These are phyloP conservation scores for Pararge aegeria DNA, from an alignment of 1,140 invertebrate genomes.

Conservation along the genomic window DNA sequence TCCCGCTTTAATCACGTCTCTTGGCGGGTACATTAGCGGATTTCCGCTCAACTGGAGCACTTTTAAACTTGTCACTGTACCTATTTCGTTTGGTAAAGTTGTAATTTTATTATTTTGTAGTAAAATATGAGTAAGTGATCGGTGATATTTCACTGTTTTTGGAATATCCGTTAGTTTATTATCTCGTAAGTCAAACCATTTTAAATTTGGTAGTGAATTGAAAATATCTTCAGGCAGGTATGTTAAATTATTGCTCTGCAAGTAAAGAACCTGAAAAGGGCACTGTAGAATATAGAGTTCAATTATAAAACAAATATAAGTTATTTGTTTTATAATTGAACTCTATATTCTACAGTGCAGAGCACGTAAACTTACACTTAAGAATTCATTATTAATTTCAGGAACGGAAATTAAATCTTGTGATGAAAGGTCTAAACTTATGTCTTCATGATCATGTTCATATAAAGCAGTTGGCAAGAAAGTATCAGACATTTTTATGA, in stretches of 20 bases:
- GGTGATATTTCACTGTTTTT: slow-evolving; percentile 75
- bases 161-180: slow-evolving; percentile 79
- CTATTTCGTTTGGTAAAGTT: slow-evolving; percentile 79
- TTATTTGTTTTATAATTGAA: neutral
- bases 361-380: slow-evolving; percentile 42
- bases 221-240: slow-evolving; percentile 79
- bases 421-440: slow-evolving; percentile 41
- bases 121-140: slow-evolving; percentile 78
- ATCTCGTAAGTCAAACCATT: slow-evolving; percentile 81
- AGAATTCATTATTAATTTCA: slow-evolving; percentile 34
- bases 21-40: slow-evolving; percentile 76
- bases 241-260: slow-evolving; percentile 78
- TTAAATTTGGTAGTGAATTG: slow-evolving; percentile 64
- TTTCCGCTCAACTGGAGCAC: slow-evolving; percentile 78
- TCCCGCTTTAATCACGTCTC: slow-evolving; percentile 71
- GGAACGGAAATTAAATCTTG: slow-evolving; percentile 38
- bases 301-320: neutral
- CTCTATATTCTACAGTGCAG: neutral
- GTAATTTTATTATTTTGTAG: slow-evolving; percentile 80
- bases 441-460: slow-evolving; percentile 46
- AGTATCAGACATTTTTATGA: neutral
- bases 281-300: neutral
- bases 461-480: slow-evolving; percentile 32
- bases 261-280: slow-evolving; percentile 78
- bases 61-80: slow-evolving; percentile 75